Percentiles rank a stretch among this genome's conserved stretches.
Evolutionary conservation across 2,797 vertebrate genomes (phyloP).

Genomic region (Euthynnus affinis): DNA sequence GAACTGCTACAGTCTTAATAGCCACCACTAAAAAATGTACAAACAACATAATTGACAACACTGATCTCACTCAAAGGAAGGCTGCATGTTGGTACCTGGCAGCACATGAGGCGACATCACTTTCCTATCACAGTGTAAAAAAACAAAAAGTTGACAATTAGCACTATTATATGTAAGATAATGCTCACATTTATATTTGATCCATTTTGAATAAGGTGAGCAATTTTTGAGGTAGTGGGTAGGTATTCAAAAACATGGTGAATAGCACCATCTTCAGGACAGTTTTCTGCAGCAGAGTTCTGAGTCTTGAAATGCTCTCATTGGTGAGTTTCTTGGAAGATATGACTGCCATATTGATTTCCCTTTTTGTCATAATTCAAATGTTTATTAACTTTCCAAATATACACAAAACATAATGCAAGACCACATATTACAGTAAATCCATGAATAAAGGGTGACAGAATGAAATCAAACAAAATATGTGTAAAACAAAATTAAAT

Average conservation of each 20-base stretch:
- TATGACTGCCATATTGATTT: neutral
- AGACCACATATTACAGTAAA: no score
- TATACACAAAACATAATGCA: no score
- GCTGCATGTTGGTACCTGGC: neutral
- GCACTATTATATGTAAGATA: neutral
- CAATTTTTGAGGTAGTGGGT: no score
- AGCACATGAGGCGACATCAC: neutral
- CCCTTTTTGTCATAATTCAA: no score
- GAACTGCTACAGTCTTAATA: no score
- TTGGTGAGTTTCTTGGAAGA: neutral
- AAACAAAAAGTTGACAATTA: neutral
- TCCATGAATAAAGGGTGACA: no score
- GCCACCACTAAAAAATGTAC: no score
- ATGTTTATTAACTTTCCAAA: no score
- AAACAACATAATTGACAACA: no score
- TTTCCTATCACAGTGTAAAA: neutral
- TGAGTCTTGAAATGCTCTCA: neutral
- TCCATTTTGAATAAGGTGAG: neutral
- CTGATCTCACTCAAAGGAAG: neutral
- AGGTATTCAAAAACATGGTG: slow-evolving; percentile 3
- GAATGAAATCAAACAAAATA: no score
- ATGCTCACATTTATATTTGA: neutral
- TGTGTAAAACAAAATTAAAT: no score
- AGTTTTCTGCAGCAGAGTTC: neutral
- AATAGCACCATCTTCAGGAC: slow-evolving; percentile 46